Evolutionary conservation across 2,113 vertebrate genomes (phyloP).

Genomic region (Taxidea taxus): DNA sequence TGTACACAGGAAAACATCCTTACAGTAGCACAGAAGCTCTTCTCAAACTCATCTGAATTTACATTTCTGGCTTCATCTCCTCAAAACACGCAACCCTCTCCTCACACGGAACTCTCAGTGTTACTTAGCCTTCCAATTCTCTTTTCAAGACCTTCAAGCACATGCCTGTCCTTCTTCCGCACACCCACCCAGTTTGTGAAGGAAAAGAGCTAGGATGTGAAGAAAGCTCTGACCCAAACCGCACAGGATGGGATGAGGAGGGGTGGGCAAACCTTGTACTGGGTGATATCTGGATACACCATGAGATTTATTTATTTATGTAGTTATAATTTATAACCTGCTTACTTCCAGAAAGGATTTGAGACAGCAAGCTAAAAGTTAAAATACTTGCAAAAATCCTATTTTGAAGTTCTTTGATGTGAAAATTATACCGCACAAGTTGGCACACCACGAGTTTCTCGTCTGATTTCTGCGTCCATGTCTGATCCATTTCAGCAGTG

Average conservation of each 20-base stretch:
- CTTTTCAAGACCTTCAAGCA: neutral
- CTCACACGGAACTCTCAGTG: neutral
- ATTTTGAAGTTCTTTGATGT: slow-evolving; percentile 79
- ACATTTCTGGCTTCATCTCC: neutral
- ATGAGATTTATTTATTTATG: slow-evolving; percentile 55
- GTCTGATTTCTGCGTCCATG: slow-evolving; percentile 66
- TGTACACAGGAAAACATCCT: neutral
- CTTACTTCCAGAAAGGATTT: slow-evolving; percentile 58
- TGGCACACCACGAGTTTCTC: slow-evolving; percentile 13
- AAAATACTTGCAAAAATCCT: slow-evolving; percentile 72
- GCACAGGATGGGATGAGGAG: fast-evolving
- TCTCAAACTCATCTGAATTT: neutral
- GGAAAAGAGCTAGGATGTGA: neutral
- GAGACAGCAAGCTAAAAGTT: slow-evolving; percentile 61
- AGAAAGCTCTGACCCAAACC: neutral
- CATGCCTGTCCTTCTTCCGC: neutral
- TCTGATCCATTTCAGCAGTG: slow-evolving; percentile 73
- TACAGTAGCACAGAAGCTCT: neutral
- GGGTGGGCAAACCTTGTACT: neutral
- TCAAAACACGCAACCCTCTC: neutral
- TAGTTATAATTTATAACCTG: slow-evolving; percentile 56
- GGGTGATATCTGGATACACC: neutral
- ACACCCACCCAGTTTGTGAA: neutral
- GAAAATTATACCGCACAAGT: slow-evolving; percentile 65
- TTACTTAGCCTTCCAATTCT: neutral